Conservation (phyloP, 2,888 invertebrate species). For the Plebejus melissa region DNA sequence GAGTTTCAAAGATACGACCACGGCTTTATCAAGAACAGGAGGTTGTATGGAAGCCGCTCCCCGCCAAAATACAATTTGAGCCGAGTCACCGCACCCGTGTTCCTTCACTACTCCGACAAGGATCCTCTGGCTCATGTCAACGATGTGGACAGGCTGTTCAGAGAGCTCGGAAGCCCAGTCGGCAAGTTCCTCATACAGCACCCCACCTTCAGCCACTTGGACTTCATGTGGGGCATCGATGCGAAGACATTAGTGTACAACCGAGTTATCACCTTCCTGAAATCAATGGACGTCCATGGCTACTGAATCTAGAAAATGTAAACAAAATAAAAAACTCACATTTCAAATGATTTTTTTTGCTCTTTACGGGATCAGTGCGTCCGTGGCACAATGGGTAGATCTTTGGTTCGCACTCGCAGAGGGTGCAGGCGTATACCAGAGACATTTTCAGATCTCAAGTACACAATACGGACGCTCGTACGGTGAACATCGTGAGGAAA, state of each 20-base stretch:
- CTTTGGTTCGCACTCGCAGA: too few relatives aligned
- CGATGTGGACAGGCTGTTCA: conserved; percentile 78
- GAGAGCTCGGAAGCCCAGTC: conserved; percentile 73
- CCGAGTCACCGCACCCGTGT: conserved; percentile 79
- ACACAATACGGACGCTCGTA: too few relatives aligned
- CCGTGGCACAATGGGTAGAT: too few relatives aligned
- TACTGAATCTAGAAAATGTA: background rate
- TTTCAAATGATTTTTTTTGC: background rate
- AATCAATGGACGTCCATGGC: conserved; percentile 46
- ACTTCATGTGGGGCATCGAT: conserved; percentile 84
- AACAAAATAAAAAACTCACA: background rate
- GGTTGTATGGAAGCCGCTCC: conserved; percentile 66
- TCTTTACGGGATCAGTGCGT: too few relatives aligned
- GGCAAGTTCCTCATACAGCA: conserved; percentile 78
- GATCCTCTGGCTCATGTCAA: conserved; percentile 81
- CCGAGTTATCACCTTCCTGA: conserved; percentile 75
- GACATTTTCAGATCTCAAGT: too few relatives aligned
- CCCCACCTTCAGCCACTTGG: conserved; percentile 82
- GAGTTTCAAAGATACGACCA: conserved; percentile 80
- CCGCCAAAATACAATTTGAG: conserved; percentile 81
- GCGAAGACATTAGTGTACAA: conserved; percentile 79
- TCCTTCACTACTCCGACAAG: conserved; percentile 81
- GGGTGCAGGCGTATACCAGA: too few relatives aligned
- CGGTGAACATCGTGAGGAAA: too few relatives aligned
- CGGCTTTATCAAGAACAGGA: conserved; percentile 72